A percentile compares a stretch with the other conserved stretches of the same genome.
Evolutionary conservation across 1,140 invertebrate genomes (phyloP).

Genomic region (Drosophila albomicans): DNA sequence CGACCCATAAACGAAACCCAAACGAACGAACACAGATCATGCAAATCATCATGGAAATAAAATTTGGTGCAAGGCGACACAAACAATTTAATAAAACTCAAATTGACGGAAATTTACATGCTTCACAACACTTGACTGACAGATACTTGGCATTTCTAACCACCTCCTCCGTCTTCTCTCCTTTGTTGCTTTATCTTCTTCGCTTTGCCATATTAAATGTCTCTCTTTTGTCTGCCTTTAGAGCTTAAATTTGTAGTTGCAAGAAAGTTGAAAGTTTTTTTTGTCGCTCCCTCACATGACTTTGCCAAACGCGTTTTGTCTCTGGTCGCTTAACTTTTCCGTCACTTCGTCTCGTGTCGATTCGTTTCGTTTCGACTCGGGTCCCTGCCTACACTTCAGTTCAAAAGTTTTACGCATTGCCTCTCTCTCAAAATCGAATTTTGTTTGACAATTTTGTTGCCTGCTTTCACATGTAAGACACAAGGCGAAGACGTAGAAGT

Average conservation of each 20-base stretch:
- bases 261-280: constrained; percentile 61
- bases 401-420: constrained; percentile 38
- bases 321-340: constrained; percentile 61
- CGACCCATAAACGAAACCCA: constrained; percentile 17
- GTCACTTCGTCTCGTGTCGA: not conserved
- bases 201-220: constrained; percentile 43
- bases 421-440: constrained; percentile 66
- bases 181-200: not conserved
- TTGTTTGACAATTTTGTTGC: constrained; percentile 56
- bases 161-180: not conserved
- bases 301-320: constrained; percentile 29
- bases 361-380: not conserved
- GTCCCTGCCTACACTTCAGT: constrained; percentile 5
- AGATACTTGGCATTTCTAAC: constrained; percentile 48
- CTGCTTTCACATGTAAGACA: not conserved
- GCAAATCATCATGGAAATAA: constrained; percentile 77
- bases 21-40: constrained; percentile 55
- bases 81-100: constrained; percentile 82
- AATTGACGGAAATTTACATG: constrained; percentile 77
- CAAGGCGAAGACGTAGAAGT: not conserved
- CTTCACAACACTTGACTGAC: constrained; percentile 47
- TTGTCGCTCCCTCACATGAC: constrained; percentile 15
- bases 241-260: constrained; percentile 41
- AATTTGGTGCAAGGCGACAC: constrained; percentile 67
- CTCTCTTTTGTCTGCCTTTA: constrained; percentile 73